phyloP scores from a whole-genome alignment of 2,113 vertebrate genomes.

The Albula glossodonta region DNA sequence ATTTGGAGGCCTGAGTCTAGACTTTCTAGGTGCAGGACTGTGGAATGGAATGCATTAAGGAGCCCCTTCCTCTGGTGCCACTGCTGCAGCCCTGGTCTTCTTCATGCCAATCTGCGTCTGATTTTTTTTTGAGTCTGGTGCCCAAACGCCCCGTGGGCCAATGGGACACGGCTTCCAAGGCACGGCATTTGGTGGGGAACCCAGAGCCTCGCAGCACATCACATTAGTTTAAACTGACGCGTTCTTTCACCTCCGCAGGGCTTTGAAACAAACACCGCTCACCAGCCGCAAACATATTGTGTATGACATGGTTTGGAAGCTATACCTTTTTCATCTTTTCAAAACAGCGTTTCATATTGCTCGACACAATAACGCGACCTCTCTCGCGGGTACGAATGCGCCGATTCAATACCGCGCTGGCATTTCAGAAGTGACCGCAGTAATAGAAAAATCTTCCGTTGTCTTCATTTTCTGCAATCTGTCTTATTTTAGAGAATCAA shows the following conservation, averaged over 20 bases:
- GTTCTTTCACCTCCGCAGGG: constrained; percentile 68
- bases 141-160: constrained; percentile 77
- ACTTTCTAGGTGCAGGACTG: constrained; percentile 78
- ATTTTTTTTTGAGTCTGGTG: constrained; percentile 80
- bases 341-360: constrained; percentile 49
- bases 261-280: constrained; percentile 69
- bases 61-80: constrained; percentile 62
- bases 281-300: constrained; percentile 58
- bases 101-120: constrained; percentile 86
- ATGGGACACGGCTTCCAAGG: constrained; percentile 77
- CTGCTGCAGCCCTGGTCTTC: constrained; percentile 70
- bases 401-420: constrained; percentile 6
- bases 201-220: constrained; percentile 70
- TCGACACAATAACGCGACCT: constrained; percentile 42
- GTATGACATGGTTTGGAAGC: constrained; percentile 57
- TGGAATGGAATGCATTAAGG: constrained; percentile 85
- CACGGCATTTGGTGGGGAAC: constrained; percentile 63
- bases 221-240: constrained; percentile 84
- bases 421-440: constrained; percentile 25
- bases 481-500: background rate
- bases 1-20: constrained; percentile 52
- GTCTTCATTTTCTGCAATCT: background rate
- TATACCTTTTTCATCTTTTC: constrained; percentile 49
- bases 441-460: constrained; percentile 14
- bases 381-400: background rate